These are phyloP conservation scores for Macquaria australasica DNA, from an alignment of 2,113 vertebrate species.

Conservation along the genomic window DNA sequence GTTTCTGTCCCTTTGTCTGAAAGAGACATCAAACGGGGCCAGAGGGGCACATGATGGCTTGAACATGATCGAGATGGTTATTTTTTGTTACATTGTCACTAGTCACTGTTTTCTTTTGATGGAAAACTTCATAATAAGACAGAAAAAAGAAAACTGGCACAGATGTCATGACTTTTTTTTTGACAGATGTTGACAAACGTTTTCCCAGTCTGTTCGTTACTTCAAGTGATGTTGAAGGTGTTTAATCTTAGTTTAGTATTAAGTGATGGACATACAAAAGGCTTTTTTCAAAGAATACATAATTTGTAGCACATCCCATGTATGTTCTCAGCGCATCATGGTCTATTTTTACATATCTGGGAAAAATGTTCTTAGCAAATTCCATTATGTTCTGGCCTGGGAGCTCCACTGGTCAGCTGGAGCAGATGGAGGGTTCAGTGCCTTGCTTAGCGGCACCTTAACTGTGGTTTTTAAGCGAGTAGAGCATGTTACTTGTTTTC, in stretches of 20 bases:
- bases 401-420: conserved; percentile 14
- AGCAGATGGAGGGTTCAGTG: conserved; percentile 12
- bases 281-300: background rate
- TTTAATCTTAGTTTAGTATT: background rate
- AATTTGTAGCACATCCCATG: background rate
- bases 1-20: conserved; percentile 74
- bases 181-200: conserved; percentile 33
- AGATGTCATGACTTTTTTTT: conserved; percentile 36
- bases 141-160: conserved; percentile 22
- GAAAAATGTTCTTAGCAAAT: conserved; percentile 3
- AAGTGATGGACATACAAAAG: background rate
- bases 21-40: conserved; percentile 66
- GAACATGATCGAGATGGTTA: conserved; percentile 72
- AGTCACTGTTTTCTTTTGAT: conserved; percentile 18
- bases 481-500: conserved; percentile 49
- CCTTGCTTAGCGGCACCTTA: conserved; percentile 37
- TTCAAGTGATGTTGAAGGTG: conserved; percentile 20
- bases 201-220: conserved; percentile 15
- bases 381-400: background rate
- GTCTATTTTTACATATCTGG: conserved; percentile 12
- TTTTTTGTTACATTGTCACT: conserved; percentile 63
- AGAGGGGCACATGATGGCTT: conserved; percentile 60
- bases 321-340: background rate
- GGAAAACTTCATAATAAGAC: conserved; percentile 47
- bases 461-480: conserved; percentile 36